Evolutionary conservation across 1,140 invertebrate species (phyloP), one percentile per base, ranked within the genome.

Genomic region (Drosophila sturtevanti): DNA sequence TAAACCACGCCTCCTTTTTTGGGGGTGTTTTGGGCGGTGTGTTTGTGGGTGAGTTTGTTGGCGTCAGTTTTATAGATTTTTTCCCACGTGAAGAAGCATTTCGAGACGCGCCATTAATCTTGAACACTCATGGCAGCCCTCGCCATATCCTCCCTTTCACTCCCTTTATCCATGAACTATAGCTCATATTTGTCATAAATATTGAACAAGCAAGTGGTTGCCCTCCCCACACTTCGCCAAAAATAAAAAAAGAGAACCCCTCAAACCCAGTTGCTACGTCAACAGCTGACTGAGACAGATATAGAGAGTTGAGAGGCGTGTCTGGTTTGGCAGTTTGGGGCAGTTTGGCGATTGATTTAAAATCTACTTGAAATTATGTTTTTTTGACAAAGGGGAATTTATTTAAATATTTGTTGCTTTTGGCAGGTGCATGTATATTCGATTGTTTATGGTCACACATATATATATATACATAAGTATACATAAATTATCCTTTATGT

Each of bases 281-380:
- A 48, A 65, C 56, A 51, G 60, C 27, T 68, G 68, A 62, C 48
- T 71, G 69, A 31, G 11, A 21, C 27, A 59, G 14, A 48, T 18
- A 1, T 16, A 3, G 4, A 27, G 9, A 41, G 35, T 9, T 52
- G 48, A 38, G 24, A 64, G 70, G 69, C 62, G 77, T 79, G 70
- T 12, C 31, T 54, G 54, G 54, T 21, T 41, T 41, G 24, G 24
- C 24, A 24, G 24, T 24, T 24, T 24, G 0, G 0, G 55, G 41
- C 41, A 48, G 41, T 11, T 64, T 70, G 59, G 59, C 84, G 79
- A 87, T 87, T 87, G 84, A 87, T 89, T 89, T 87, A 84, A 87
- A 72, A 75, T 69, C 67, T 68, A 71, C 72, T 87, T 64, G 63
- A 79, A 87, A 87, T 89, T 79, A 81, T 86, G 79, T 79, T 70